phyloP scores from a whole-genome alignment of 64 coral and sea anemone species.

The Montipora sp. region DNA sequence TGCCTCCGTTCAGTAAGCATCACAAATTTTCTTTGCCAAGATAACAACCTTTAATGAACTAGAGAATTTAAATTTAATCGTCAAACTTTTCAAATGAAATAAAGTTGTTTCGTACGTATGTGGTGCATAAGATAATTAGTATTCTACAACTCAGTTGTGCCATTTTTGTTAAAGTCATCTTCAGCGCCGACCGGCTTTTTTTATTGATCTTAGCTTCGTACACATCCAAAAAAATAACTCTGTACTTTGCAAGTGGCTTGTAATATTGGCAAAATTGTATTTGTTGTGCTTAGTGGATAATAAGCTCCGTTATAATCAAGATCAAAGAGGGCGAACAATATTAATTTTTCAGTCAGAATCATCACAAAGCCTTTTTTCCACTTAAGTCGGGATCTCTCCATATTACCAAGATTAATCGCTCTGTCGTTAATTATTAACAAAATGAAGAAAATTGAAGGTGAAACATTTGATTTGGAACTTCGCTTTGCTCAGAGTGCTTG shows the following conservation, averaged over 20 bases:
- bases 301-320: slow-evolving; percentile 24
- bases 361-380: neutral
- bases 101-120: slow-evolving; percentile 9
- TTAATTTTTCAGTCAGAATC: slow-evolving; percentile 25
- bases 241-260: neutral
- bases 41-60: slow-evolving; percentile 39
- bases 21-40: neutral
- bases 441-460: neutral
- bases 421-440: neutral
- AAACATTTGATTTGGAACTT: neutral
- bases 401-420: neutral
- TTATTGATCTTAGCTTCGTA: neutral
- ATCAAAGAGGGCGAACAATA: slow-evolving; percentile 27
- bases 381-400: neutral
- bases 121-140: slow-evolving; percentile 17
- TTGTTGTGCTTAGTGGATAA: slow-evolving; percentile 28
- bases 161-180: neutral
- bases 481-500: too few species aligned
- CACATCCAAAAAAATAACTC: neutral
- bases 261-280: neutral
- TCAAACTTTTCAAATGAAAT: slow-evolving; percentile 37
- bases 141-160: neutral
- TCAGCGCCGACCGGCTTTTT: neutral
- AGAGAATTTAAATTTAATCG: slow-evolving; percentile 41
- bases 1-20: too few species aligned